Percentiles rank a stretch among this genome's conserved stretches.
phyloP scores from a whole-genome alignment of 2,113 vertebrate species.

The Eupsittula cactorum region DNA sequence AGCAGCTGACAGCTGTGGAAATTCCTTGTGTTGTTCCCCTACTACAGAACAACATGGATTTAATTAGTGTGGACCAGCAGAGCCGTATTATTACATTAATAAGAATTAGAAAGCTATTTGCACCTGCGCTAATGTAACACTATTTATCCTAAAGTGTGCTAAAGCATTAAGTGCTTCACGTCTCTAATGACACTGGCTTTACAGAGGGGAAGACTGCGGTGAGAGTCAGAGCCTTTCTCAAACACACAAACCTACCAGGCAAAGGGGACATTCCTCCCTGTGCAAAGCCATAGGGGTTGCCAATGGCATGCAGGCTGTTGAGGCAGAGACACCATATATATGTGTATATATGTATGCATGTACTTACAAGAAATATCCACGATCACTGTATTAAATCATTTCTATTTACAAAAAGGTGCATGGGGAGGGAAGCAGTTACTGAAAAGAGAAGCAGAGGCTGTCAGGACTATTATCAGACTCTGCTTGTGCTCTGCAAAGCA shows the following conservation, averaged over 20 bases:
- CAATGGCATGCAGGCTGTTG: not conserved
- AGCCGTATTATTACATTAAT: constrained; percentile 30
- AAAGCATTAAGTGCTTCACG: not conserved
- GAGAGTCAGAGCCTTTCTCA: not conserved
- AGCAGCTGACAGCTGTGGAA: constrained; percentile 61
- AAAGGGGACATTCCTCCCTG: not conserved
- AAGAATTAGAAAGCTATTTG: constrained; percentile 32
- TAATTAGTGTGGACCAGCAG: constrained; percentile 40
- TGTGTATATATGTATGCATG: not conserved
- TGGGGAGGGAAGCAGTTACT: not conserved
- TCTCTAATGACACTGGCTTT: not conserved
- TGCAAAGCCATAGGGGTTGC: not conserved
- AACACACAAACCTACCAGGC: not conserved
- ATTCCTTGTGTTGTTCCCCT: not conserved
- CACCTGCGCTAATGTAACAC: constrained; percentile 45
- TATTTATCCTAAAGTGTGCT: not conserved
- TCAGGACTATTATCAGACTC: not conserved
- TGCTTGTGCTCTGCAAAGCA: not conserved
- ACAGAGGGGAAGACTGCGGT: fast-evolving
- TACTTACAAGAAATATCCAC: not conserved
- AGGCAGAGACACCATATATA: not conserved
- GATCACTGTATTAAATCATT: not conserved
- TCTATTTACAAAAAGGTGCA: not conserved
- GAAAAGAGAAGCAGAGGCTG: not conserved
- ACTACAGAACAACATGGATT: not conserved